Percentiles rank a stretch among this genome's conserved stretches.
phyloP scores from a whole-genome alignment of 2,888 invertebrate species.

The Pseudococcus viburni region DNA sequence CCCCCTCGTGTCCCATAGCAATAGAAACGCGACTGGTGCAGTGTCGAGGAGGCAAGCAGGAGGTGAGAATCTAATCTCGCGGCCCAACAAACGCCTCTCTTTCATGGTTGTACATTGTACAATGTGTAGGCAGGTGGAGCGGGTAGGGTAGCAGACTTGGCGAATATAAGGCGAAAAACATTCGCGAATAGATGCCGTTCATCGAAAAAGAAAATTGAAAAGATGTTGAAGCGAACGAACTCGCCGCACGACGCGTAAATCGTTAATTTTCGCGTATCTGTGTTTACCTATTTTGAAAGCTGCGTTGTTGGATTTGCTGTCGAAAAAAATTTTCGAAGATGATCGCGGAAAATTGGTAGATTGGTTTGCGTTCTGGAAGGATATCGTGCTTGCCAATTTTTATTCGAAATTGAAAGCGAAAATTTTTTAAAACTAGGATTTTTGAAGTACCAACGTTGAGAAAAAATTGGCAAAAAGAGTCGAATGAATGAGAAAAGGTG shows the following conservation, averaged over 20 bases:
- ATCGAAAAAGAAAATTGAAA: slow-evolving; percentile 25
- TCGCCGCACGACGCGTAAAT: neutral
- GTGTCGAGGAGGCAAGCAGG: neutral
- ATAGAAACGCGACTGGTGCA: neutral
- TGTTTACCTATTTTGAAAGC: neutral
- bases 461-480: too few species aligned
- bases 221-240: slow-evolving; percentile 1
- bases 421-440: too few species aligned
- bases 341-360: neutral
- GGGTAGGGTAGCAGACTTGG: neutral
- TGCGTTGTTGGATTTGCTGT: neutral
- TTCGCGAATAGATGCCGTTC: neutral
- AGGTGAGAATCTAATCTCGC: neutral
- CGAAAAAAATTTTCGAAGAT: neutral
- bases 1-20: neutral
- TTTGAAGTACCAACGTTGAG: too few species aligned
- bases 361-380: too few species aligned
- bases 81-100: neutral
- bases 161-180: slow-evolving; percentile 1
- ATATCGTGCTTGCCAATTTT: too few species aligned
- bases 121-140: neutral
- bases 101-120: neutral
- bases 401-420: too few species aligned
- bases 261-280: slow-evolving; percentile 19
- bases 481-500: too few species aligned